Evolutionary conservation across 2,113 vertebrate species (phyloP).

Genomic region (Varanus salvator): DNA sequence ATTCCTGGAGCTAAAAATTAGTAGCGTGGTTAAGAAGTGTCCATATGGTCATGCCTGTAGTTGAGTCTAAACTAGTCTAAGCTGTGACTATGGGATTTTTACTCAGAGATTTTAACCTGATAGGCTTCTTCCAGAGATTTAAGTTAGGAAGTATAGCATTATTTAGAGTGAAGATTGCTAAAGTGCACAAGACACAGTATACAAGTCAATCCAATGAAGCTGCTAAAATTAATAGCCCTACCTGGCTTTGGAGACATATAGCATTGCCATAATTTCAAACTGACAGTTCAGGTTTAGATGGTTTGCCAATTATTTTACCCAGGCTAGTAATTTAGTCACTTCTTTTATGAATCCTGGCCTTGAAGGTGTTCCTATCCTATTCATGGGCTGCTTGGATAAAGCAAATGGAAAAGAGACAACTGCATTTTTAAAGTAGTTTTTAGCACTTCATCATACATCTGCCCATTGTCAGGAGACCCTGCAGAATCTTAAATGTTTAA

Average conservation of each 20-base stretch:
- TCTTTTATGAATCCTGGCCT: conserved; percentile 8
- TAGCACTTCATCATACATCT: conserved; percentile 72
- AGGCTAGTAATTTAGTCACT: conserved; percentile 6
- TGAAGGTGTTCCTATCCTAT: conserved; percentile 6
- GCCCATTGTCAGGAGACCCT: conserved; percentile 76
- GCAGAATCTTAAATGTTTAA: conserved; percentile 82
- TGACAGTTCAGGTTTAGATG: conserved; percentile 23
- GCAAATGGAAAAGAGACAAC: conserved; percentile 66
- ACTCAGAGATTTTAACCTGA: conserved; percentile 3
- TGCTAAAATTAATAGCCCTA: conserved; percentile 29
- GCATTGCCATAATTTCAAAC: conserved; percentile 25
- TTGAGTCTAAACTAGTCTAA: neutral
- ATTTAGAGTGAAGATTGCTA: conserved; percentile 15
- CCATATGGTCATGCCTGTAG: neutral
- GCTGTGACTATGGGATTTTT: neutral
- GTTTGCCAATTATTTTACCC: conserved; percentile 20
- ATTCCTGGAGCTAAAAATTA: neutral
- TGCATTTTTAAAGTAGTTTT: conserved; percentile 57
- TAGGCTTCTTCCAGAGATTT: neutral
- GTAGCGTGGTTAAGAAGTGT: neutral
- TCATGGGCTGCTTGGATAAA: conserved; percentile 52
- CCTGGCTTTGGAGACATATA: conserved; percentile 34
- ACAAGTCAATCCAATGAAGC: conserved; percentile 26
- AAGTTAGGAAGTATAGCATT: conserved; percentile 6
- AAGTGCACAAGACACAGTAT: conserved; percentile 3